Evolutionary conservation across 2,888 invertebrate species (phyloP).

Genomic region (Microctonus aethiopoides): DNA sequence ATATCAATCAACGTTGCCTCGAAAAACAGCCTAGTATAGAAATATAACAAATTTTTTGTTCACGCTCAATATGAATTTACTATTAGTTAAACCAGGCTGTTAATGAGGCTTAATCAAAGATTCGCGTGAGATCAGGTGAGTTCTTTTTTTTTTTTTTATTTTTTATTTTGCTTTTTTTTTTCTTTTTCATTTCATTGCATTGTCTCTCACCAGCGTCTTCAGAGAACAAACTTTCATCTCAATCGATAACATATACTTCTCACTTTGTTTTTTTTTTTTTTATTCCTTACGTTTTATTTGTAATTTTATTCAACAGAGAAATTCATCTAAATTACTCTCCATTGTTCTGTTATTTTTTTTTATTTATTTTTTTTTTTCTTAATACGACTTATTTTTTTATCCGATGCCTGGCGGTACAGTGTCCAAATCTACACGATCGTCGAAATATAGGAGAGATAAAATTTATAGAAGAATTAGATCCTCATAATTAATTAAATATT

Average conservation of each 20-base stretch:
- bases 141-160: slow-evolving; percentile 23
- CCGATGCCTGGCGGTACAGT: slow-evolving; percentile 36
- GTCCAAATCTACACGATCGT: slow-evolving; percentile 41
- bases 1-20: slow-evolving; percentile 67
- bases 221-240: slow-evolving; percentile 50
- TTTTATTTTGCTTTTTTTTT: neutral
- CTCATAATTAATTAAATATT: slow-evolving; percentile 20
- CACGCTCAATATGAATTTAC: slow-evolving; percentile 59
- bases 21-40: slow-evolving; percentile 66
- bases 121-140: slow-evolving; percentile 62
- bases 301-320: slow-evolving; percentile 39
- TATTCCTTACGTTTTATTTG: slow-evolving; percentile 29
- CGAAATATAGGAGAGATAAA: slow-evolving; percentile 49
- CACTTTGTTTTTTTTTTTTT: slow-evolving; percentile 29
- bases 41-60: slow-evolving; percentile 63
- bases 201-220: slow-evolving; percentile 53
- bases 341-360: slow-evolving; percentile 11
- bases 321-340: slow-evolving; percentile 40
- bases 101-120: slow-evolving; percentile 49
- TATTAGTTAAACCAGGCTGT: slow-evolving; percentile 43
- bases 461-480: slow-evolving; percentile 46
- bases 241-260: slow-evolving; percentile 40
- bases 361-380: neutral
- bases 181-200: slow-evolving; percentile 54
- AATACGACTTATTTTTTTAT: slow-evolving; percentile 14